Evolutionary conservation across 2,888 invertebrate genomes (phyloP).

Genomic region (Drosophila nr. perissopoda): DNA sequence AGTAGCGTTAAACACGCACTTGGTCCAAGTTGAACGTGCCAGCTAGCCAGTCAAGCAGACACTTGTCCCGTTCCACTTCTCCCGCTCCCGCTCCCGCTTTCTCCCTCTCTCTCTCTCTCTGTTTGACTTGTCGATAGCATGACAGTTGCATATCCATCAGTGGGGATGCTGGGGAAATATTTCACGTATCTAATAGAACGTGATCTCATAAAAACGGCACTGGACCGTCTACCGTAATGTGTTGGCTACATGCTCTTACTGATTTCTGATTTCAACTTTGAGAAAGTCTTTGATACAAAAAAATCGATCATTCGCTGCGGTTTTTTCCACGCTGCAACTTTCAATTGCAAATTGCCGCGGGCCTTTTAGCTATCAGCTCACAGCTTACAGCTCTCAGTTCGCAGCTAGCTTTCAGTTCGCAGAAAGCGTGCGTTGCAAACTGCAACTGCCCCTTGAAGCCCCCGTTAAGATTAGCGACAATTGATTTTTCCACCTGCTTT

Average conservation of each 20-base stretch:
- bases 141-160: slow-evolving; percentile 58
- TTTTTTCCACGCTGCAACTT: slow-evolving; percentile 54
- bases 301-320: slow-evolving; percentile 60
- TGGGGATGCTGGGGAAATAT: slow-evolving; percentile 63
- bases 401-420: slow-evolving; percentile 39
- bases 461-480: slow-evolving; percentile 61
- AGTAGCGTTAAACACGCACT: slow-evolving; percentile 78
- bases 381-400: slow-evolving; percentile 31
- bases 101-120: not conserved
- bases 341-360: slow-evolving; percentile 64
- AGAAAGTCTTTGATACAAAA: slow-evolving; percentile 65
- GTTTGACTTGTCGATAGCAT: slow-evolving; percentile 23
- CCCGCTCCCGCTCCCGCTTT: not conserved
- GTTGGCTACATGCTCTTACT: slow-evolving; percentile 21
- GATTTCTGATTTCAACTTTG: slow-evolving; percentile 30
- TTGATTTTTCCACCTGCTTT: slow-evolving; percentile 59
- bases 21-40: slow-evolving; percentile 70
- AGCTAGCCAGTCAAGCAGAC: slow-evolving; percentile 58
- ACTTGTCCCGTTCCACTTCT: slow-evolving; percentile 20
- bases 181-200: slow-evolving; percentile 83
- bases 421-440: slow-evolving; percentile 36
- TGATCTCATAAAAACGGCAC: slow-evolving; percentile 78
- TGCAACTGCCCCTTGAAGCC: slow-evolving; percentile 46
- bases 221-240: slow-evolving; percentile 29
- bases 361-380: slow-evolving; percentile 32